Conservation (phyloP, 2,888 invertebrate species). For the Scrobipalpa costella region DNA sequence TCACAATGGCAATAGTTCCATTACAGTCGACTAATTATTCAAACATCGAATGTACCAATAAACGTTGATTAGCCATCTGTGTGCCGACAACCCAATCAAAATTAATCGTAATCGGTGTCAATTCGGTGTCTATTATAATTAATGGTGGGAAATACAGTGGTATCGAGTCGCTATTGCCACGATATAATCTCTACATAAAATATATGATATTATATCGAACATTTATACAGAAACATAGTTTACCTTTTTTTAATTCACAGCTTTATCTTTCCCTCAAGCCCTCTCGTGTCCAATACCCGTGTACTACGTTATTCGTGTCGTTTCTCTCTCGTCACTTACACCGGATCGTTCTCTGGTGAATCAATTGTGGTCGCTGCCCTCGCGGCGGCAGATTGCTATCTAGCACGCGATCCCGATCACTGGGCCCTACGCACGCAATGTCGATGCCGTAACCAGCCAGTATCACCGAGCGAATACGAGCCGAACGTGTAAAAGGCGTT, state of each 20-base stretch:
- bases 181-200: no score
- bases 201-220: no score
- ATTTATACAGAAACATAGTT: no score
- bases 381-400: constrained; percentile 66
- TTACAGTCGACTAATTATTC: constrained; percentile 23
- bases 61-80: constrained; percentile 25
- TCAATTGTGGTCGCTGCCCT: constrained; percentile 73
- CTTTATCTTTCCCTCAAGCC: background rate
- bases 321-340: constrained; percentile 30
- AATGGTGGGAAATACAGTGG: background rate
- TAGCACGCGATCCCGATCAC: constrained; percentile 76
- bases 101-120: constrained; percentile 23
- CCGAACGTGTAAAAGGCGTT: constrained; percentile 15
- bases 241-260: background rate
- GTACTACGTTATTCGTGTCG: constrained; percentile 18
- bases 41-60: constrained; percentile 25
- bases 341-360: constrained; percentile 48
- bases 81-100: constrained; percentile 25
- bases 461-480: constrained; percentile 9
- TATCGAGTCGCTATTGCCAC: background rate
- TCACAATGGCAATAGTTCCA: constrained; percentile 23
- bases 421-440: constrained; percentile 68
- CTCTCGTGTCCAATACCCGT: constrained; percentile 13
- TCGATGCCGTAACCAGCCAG: constrained; percentile 36
- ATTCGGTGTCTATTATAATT: constrained; percentile 20